Conservation (phyloP, 2,888 invertebrate genomes). For the Tenthredo distinguenda region DNA sequence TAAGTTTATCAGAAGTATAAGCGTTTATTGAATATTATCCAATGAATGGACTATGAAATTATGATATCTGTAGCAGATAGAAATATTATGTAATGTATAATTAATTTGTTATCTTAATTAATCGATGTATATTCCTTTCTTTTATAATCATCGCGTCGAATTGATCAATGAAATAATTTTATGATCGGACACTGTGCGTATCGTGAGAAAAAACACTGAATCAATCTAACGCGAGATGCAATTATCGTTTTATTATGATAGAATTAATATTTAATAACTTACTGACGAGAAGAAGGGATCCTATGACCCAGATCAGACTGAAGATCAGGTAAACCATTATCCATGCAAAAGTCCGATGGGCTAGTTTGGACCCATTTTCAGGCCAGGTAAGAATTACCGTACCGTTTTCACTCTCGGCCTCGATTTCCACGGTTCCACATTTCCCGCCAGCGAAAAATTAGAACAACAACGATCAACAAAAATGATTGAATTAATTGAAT, state of each 20-base stretch:
- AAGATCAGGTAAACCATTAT: conserved; percentile 35
- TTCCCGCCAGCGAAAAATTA: conserved; percentile 20
- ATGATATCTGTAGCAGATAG: background rate
- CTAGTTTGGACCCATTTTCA: background rate
- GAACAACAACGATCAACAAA: background rate
- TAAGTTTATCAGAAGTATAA: too few relatives aligned
- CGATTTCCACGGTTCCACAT: conserved; percentile 43
- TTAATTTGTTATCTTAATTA: background rate
- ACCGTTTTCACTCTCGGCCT: conserved; percentile 21
- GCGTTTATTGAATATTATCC: background rate
- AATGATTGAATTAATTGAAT: background rate
- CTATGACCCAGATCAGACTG: conserved; percentile 44
- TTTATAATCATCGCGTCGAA: background rate
- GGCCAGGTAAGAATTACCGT: conserved; percentile 34
- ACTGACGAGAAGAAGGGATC: conserved; percentile 50
- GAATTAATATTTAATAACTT: background rate
- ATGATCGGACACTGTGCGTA: background rate
- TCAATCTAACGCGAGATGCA: background rate
- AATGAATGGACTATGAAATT: background rate
- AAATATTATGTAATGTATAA: background rate
- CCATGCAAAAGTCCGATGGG: conserved; percentile 24
- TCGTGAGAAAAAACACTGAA: background rate
- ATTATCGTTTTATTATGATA: background rate
- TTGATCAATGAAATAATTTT: background rate
- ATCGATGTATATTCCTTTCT: background rate